phyloP scores from a whole-genome alignment of 2,113 vertebrate species.

The Hydrolagus affinis region DNA sequence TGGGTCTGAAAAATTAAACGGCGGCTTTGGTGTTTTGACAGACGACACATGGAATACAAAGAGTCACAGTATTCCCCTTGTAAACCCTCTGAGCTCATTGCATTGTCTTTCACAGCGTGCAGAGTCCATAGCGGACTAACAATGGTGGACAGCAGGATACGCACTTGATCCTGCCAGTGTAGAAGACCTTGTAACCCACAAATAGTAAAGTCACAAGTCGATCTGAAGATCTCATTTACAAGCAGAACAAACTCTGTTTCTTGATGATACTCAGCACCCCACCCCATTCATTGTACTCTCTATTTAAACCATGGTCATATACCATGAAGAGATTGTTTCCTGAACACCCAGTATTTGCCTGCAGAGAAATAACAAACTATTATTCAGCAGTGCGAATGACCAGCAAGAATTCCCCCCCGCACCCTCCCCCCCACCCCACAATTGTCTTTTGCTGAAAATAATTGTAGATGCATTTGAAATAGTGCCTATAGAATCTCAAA shows the following conservation, averaged over 20 bases:
- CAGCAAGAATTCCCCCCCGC: too few species aligned
- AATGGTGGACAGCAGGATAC: neutral
- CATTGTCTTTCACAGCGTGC: conserved; percentile 23
- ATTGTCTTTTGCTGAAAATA: too few species aligned
- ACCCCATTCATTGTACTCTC: too few species aligned
- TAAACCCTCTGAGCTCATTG: neutral
- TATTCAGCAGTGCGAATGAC: neutral
- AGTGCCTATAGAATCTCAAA: too few species aligned
- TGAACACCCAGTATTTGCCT: neutral
- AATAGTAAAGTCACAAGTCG: neutral
- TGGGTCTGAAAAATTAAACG: conserved; percentile 7
- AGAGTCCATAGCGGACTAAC: neutral
- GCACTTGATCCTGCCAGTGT: conserved; percentile 8
- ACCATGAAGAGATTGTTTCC: neutral
- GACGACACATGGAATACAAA: neutral
- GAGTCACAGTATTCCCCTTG: neutral
- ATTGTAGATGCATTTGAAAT: too few species aligned
- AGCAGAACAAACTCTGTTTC: neutral
- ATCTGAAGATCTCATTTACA: neutral
- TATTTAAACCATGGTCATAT: too few species aligned
- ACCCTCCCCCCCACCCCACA: too few species aligned
- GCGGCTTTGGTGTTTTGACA: neutral
- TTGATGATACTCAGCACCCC: too few species aligned
- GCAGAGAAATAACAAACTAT: neutral
- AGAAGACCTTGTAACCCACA: neutral